phyloP scores from a whole-genome alignment of 2,113 vertebrate species.

The Epinephelus cyanopodus region DNA sequence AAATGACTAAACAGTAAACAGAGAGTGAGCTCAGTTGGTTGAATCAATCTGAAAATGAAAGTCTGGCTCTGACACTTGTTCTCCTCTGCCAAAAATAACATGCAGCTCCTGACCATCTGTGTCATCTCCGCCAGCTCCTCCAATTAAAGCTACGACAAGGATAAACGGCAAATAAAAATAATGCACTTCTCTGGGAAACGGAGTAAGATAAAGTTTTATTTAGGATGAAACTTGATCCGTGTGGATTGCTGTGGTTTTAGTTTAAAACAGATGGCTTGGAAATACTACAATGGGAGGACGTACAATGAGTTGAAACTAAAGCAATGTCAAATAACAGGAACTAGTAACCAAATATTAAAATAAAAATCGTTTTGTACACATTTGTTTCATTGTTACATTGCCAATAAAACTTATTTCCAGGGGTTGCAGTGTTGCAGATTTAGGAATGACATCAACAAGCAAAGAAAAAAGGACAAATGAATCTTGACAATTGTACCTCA shows the following conservation, averaged over 20 bases:
- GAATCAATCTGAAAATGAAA: conserved; percentile 31
- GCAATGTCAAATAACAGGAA: not conserved
- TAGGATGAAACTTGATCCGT: not conserved
- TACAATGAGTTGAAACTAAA: too few species aligned
- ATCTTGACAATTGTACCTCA: not conserved
- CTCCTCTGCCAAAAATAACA: conserved; percentile 61
- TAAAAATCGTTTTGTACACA: not conserved
- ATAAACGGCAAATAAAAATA: conserved; percentile 12
- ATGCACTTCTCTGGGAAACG: not conserved
- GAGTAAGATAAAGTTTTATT: not conserved
- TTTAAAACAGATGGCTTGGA: not conserved
- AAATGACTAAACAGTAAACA: not conserved
- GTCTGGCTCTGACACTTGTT: conserved; percentile 29
- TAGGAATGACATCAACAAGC: not conserved
- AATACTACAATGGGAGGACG: not conserved
- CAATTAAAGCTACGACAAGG: conserved; percentile 9
- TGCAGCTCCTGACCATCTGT: conserved; percentile 56
- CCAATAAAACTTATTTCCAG: not conserved
- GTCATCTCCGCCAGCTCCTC: conserved; percentile 10
- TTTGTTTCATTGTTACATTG: not conserved
- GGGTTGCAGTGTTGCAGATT: not conserved
- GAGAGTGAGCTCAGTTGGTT: conserved; percentile 21
- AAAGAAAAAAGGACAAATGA: not conserved
- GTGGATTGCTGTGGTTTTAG: not conserved
- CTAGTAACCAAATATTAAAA: too few species aligned